Evolutionary conservation across 2,113 vertebrate genomes (phyloP).

Genomic region (Macrotus californicus): DNA sequence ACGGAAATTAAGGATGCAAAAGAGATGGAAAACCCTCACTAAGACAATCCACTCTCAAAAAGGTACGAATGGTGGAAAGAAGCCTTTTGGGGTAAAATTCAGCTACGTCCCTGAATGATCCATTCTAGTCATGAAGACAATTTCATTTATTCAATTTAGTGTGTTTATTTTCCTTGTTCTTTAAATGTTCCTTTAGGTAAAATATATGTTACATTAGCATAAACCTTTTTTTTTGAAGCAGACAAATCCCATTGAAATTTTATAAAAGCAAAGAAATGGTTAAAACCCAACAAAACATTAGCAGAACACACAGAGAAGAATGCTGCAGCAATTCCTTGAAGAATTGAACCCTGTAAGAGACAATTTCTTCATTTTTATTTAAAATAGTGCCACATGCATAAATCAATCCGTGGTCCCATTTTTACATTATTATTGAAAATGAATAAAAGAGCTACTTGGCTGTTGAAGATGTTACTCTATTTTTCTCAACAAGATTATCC

Average conservation of each 20-base stretch:
- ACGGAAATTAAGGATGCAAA: not conserved
- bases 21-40: not conserved
- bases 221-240: not conserved
- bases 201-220: not conserved
- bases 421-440: slow-evolving; percentile 63
- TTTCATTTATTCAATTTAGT: not conserved
- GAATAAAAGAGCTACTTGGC: slow-evolving; percentile 62
- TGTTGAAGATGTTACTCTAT: slow-evolving; percentile 60
- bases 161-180: slow-evolving; percentile 30
- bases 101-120: not conserved
- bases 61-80: not conserved
- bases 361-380: slow-evolving; percentile 56
- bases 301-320: not conserved
- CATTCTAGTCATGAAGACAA: not conserved
- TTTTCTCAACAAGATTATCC: slow-evolving; percentile 64
- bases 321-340: slow-evolving; percentile 47
- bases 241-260: slow-evolving; percentile 10
- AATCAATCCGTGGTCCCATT: slow-evolving; percentile 43
- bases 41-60: not conserved
- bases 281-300: slow-evolving; percentile 47
- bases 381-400: slow-evolving; percentile 34
- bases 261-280: slow-evolving; percentile 34
- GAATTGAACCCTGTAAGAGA: not conserved
- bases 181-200: not conserved
- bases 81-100: not conserved